Evolutionary conservation across 35 echinoderm and acorn worm genomes (phyloP), one percentile per base, ranked within the genome.

Genomic region (Apostichopus californicus): DNA sequence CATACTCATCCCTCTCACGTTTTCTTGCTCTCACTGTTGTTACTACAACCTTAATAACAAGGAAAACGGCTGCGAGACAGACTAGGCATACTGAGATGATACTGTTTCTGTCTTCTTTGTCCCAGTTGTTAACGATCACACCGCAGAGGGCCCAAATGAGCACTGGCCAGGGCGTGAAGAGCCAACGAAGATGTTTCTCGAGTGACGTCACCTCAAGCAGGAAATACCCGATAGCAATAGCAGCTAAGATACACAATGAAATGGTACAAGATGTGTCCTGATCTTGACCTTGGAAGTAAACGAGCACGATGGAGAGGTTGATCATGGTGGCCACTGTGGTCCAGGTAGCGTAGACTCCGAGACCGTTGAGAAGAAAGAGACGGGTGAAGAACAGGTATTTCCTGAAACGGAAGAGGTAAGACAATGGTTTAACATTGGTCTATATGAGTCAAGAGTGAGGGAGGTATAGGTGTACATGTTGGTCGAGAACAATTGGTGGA

Each of bases 271-370:
- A 11, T 11, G 78, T 86, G 8, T 88, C 66, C 46, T 95, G 91
- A 8, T 59, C 25, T 17, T 93, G 25, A 5, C 71, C 92, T 14
- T 54, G 57, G 77, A 77, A 78, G 65, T 93, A 95, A 8, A 59
- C 66, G 4, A 95, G 59, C 0, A 93, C 92, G 54, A 91, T 90
- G 9, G 86, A 22, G 5, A 93, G 77, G 79, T 93, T 95, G 23
- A 95, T 73, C 11, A 91, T 78, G 54, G 92, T 78, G 5, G 94
- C 94, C 55, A 95, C 78, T 85, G 92, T 93, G n/a, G 92, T 87
- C 94, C 94, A 95, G 9, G 91, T 87, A 4, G 94, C 94, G 87
- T 95, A 93, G 22, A 93, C 78, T 25, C 84, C 94, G 28, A 95
- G 73, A 8, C 94, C 94, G 46, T 95, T 95, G 6, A 90, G 94